Base-by-base conservation (phyloP, 23 tunicate genomes). In the Halocynthia roretzi region DNA sequence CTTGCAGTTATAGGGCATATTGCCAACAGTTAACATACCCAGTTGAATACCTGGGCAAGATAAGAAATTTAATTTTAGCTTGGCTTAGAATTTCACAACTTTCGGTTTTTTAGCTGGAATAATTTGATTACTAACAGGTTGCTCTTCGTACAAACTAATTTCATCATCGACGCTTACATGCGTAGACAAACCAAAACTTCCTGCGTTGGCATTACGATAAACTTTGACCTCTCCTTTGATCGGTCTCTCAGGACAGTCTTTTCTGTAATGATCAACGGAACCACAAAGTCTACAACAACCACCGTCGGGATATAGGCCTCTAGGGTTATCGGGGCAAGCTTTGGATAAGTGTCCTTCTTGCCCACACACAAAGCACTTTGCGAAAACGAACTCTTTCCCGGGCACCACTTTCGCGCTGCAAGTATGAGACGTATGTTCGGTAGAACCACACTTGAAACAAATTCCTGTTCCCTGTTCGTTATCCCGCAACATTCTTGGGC, bases 321-420 rank as follows among this genome's bases (percentile, higher is more conserved):
- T 66, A 12, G 99, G 99, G 62, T 95, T 95, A 53, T 88, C 96
- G 5, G 99, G 99, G 61, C 99, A 95, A 6, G 86, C 23, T 62
- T 72, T 78, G 49, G 99, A 86, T 5, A 85, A 80, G 66, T 95
- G 99, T 10, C 91, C 99, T 49, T 90, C 66, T 78, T 95, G 72
- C 21, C 96, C 96, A 57, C 99, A 95, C 40, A 95, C 86, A 75
- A 95, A 95, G 62, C 99, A 95, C 54, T 85, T 85, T n/a, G 97
- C 97, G 77, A 86, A 91, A 7, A 69, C 63, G 44, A 85, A 82
- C 69, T 88, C 84, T 63, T 85, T 88, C 15, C 97, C 97, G 71
- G 74, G 19, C 8, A 61, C 56, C 5, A 91, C 67, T 70, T 85
- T 91, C 4, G 87, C 97, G 56, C 87, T 76, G 65, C 97, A 91